phyloP scores from a whole-genome alignment of 2,113 vertebrate species.

The Ardeotis arabs region DNA sequence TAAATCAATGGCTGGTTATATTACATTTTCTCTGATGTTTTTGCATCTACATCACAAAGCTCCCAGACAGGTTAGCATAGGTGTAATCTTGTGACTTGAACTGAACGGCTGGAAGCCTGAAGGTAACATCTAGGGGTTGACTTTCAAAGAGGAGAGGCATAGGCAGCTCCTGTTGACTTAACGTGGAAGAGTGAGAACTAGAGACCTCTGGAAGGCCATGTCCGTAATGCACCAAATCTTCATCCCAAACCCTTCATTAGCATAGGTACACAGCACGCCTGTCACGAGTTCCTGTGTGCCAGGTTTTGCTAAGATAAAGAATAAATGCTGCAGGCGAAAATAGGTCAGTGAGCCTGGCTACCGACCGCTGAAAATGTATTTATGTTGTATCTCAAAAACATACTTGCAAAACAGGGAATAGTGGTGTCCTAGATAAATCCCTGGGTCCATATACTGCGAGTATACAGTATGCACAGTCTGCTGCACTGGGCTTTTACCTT shows the following conservation, averaged over 20 bases:
- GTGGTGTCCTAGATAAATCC: neutral
- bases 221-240: neutral
- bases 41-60: conserved; percentile 41
- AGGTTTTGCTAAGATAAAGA: neutral
- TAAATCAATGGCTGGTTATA: conserved; percentile 31
- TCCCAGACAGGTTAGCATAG: conserved; percentile 24
- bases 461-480: neutral
- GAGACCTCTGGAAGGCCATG: neutral
- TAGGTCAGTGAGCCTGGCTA: neutral
- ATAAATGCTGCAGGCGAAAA: conserved; percentile 3
- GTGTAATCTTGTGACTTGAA: conserved; percentile 23
- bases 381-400: neutral
- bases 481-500: neutral
- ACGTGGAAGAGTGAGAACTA: conserved; percentile 10
- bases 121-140: neutral
- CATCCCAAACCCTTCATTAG: neutral
- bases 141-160: conserved; percentile 1
- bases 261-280: neutral
- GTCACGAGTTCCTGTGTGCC: neutral
- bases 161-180: conserved; percentile 6
- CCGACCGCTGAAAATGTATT: neutral
- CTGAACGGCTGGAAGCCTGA: neutral
- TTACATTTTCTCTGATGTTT: conserved; percentile 37
- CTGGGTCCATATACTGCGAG: neutral
- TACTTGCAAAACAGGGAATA: neutral